Base-by-base conservation (phyloP, 2,797 vertebrate genomes). In the Alectoris magna region DNA sequence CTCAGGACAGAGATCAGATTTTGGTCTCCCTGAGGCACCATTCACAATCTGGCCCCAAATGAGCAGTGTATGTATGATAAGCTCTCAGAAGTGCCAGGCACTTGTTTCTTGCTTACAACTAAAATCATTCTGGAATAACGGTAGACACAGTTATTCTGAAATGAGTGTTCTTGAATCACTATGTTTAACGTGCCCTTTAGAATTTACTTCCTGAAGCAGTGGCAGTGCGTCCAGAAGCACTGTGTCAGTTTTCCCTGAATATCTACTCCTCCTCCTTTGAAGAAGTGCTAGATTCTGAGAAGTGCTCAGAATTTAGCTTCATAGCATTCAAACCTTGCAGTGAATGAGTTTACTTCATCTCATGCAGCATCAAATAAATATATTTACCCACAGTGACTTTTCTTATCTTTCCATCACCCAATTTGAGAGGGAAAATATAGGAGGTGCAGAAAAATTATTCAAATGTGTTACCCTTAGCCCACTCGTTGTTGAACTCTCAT, bases 1-100 rank as follows among this genome's bases (percentile, higher is more conserved):
- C 80, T 92, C 53, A 88, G 91, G 93, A 93, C 90, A 92, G 41
- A 87, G 72, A 87, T 55, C 4, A 1, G 56, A 63, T 86, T 91
- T 94, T 84, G 82, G 76, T 91, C 72, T 63, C 89, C 90, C 88
- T 60, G 46, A 90, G 85, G 87, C 87, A 3, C 76, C 78, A 48
- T 51, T 77, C 63, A 63, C 87, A 75, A 9, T 84, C 79, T 88
- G 73, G 56, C 31, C 73, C 59, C 66, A 95, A 95, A 92, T n/a
- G 43, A 93, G 73, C 73, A 79, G 2, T 46, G 55, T 58, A 7
- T 72, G 59, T 27, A 9, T 0, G 2, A 87, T 39, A 86, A 78
- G n/a, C 38, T 58, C 72, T 88, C 64, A 71, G 38, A 88, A 91
- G 44, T 62, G 75, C 44, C 75, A 89, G 39, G 62, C 43, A 21